Base-by-base conservation (phyloP, 2,888 invertebrate species). In the Laothoe populi region DNA sequence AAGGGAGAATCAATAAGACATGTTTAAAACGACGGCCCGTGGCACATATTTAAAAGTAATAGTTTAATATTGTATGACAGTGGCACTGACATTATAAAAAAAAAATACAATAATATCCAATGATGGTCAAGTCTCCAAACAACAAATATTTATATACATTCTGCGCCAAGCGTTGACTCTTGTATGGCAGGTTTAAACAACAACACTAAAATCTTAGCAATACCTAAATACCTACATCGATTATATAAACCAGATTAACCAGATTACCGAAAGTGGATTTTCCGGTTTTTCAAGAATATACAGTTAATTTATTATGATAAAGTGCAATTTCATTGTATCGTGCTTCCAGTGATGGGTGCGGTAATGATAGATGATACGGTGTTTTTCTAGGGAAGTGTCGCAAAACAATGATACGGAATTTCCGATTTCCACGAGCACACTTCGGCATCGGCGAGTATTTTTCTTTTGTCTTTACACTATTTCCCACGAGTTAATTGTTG, bases 371-470 rank as follows among this genome's bases (percentile, higher is more conserved):
- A 70, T 69, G 57, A 62, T 60, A 63, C 21, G 38, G n/a, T 23
- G 60, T 60, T 79, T 86, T 88, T 87, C 83, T 78, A 78, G 74
- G 84, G 82, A 89, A 87, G 80, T 83, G 75, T 79, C 74, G 79
- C 83, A 82, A 85, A 86, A 87, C 77, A 83, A 87, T 86, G 86
- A 85, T 74, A 71, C 81, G 90, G 91, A 82, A 90, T 90, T 91
- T 90, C 91, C 92, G 88, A 90, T 88, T 88, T 86, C 83, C 84
- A 86, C 81, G 81, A 70, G 68, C 63, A 67, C 75, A 77, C 79
- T 77, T 77, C 75, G 75, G 67, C 68, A 72, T 76, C 70, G 74
- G 70, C 73, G 77, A 72, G 71, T 74, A 70, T 71, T 77, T 78
- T 74, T 81, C 82, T 84, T 83, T 90, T 88, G 84, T 86, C 72